Evolutionary conservation across 1,140 invertebrate genomes (phyloP), one percentile per base, ranked within the genome.

Genomic region (Lineus longissimus): DNA sequence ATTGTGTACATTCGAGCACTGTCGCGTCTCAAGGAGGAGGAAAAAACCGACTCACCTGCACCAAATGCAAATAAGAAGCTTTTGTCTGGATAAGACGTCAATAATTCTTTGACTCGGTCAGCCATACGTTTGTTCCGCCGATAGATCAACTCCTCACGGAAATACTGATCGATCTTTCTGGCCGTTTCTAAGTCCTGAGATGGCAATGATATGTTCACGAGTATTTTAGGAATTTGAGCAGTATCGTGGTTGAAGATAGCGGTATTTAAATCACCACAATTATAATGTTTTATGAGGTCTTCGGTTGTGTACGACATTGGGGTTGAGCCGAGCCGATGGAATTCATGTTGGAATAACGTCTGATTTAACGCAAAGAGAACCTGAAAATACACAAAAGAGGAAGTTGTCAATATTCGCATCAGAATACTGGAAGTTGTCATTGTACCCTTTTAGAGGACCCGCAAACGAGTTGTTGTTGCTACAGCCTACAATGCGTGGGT

Each of bases 51-150:
- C 71, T 74, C 65, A 85, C 84, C 84, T 67, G 85, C 85, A 62
- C 85, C 85, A 69, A 86, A 86, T 45, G 85, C 85, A 71, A 86
- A 86, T 75, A 86, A 86, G 69, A 85, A 85, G 62, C 79, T 84
- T 65, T 82, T 76, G n/a, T 81, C 65, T 0, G 85, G 84, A 70
- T 85, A 71, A 27, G 73, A 66, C 31, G 76, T 65, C 2, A 86
- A 74, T 27, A 86, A 70, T 59, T 81, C 69, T 4, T 76, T 72
- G 2, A 85, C 82, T 51, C 83, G 69, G 36, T 79, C 67, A 6
- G 80, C 83, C 85, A 86, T 86, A 58, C 84, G 67, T 62, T 77
- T 68, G 74, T 86, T 86, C 30, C 85, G 72, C 67, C 84, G 83
- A 63, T 81, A 78, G 36, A 86, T 85, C 25, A 86, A 76, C 64